Conservation (phyloP, 2,797 vertebrate genomes). For the Artibeus jamaicensis region DNA sequence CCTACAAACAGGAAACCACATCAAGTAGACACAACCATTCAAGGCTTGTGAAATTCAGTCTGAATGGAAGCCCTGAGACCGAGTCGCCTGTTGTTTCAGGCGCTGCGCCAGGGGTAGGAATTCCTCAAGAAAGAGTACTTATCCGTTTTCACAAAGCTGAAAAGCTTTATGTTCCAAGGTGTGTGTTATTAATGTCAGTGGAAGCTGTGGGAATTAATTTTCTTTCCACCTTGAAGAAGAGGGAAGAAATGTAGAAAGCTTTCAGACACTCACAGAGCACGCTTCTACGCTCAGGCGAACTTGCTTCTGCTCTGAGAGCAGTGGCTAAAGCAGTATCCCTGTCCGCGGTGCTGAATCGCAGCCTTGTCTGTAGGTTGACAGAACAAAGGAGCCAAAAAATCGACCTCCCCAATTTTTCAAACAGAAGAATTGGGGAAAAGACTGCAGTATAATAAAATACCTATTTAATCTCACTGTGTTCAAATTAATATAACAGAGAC, state of each 20-base stretch:
- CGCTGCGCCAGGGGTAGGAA: not conserved
- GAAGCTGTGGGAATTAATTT: constrained; percentile 56
- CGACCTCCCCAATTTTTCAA: not conserved
- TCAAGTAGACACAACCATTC: not conserved
- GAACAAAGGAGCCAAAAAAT: not conserved
- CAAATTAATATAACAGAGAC: not conserved
- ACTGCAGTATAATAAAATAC: not conserved
- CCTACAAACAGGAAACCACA: not conserved
- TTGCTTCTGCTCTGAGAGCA: fast-evolving
- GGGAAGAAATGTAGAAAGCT: not conserved
- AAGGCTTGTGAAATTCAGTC: not conserved
- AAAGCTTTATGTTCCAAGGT: constrained; percentile 24
- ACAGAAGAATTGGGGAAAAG: not conserved
- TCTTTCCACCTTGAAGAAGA: not conserved
- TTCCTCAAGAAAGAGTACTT: not conserved
- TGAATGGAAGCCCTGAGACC: not conserved
- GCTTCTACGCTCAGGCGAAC: not conserved
- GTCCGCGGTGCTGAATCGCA: constrained; percentile 48
- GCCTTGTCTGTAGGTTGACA: not conserved
- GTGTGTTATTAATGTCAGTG: constrained; percentile 37
- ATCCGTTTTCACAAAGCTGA: not conserved
- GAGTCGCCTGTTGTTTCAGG: not conserved
- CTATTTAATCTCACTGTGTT: not conserved
- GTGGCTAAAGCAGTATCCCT: not conserved
- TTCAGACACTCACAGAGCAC: not conserved